Evolutionary conservation across 2,113 vertebrate species (phyloP), one percentile per base, ranked within the genome.

Genomic region (Craseonycteris thonglongyai): DNA sequence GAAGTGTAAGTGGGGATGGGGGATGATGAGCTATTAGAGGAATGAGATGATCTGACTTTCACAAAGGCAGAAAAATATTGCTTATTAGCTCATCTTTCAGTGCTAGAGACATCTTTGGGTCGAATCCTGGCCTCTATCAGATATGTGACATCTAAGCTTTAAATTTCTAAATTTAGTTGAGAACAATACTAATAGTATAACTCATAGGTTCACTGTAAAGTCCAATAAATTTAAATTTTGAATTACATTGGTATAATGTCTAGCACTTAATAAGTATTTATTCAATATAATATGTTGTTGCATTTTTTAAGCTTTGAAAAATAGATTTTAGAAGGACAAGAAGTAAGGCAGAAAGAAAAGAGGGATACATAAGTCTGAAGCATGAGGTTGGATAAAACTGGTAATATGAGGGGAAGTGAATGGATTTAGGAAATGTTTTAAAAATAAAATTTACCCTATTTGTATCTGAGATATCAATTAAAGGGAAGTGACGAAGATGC

Each of bases 1-100:
- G 9, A 26, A 15, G 2, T 0, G 54, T 38, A 21, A 21, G 6
- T 9, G 3, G 3, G 7, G 5, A 35, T 40, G 22, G 9, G 35
- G 26, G 40, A 5, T 68, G 40, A 91, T 14, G 9, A 8, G 1
- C 47, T 61, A 33, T 12, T 42, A 78, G 82, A 88, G 33, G 28
- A 63, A 10, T 8, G 28, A 63, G n/a, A n/a, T 66, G n/a, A 21
- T 58, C 14, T 51, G 6, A 22, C 45, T 80, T 91, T 26, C 28
- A 4, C 10, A 5, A 26, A 35, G 51, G n/a, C 2, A 7, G 1
- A 58, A 30, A 42, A 56, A 58, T 30, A n/a, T 9, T 40, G 13
- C 5, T 11, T 81, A 21, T 59, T 12, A 45, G 10, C 24, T 92
- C 13, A 42, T 40, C 21, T 13, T 71, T 22, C 24, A 4, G 11